phyloP scores from a whole-genome alignment of 2,888 invertebrate species.

The Dastarcus helophoroides region DNA sequence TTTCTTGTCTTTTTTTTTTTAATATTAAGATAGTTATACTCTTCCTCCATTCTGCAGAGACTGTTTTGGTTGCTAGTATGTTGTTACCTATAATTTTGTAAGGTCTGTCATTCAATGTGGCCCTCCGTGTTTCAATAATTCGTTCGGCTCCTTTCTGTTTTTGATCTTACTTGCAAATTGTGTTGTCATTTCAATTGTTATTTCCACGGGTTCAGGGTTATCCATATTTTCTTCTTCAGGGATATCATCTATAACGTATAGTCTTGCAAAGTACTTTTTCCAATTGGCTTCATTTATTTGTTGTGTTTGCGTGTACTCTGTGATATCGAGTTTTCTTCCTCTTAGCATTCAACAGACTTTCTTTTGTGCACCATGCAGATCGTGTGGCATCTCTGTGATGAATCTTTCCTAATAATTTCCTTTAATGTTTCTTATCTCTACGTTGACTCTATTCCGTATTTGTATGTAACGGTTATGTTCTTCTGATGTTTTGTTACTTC shows the following conservation, averaged over 20 bases:
- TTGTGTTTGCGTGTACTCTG: no score
- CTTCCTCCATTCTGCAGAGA: not conserved
- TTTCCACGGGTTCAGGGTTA: conserved; percentile 5
- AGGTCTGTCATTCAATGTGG: conserved; percentile 1
- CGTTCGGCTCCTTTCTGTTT: conserved; percentile 3
- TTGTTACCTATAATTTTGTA: conserved; percentile 2
- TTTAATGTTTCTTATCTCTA: no score
- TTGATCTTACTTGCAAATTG: conserved; percentile 3
- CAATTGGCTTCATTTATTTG: conserved; percentile 4
- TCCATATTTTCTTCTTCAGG: conserved; percentile 4
- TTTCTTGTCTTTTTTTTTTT: conserved; percentile 5
- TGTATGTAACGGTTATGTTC: no score
- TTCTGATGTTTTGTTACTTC: no score
- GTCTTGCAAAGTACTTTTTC: conserved; percentile 7
- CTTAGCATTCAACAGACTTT: no score
- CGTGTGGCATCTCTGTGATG: no score
- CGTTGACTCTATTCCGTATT: no score
- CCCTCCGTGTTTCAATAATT: conserved; percentile 2
- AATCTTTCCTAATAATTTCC: no score
- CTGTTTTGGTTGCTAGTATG: conserved; percentile 4
- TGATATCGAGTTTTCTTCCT: no score
- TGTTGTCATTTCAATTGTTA: conserved; percentile 5
- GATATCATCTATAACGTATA: conserved; percentile 4
- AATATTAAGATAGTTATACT: conserved; percentile 6
- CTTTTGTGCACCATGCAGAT: no score